phyloP scores from a whole-genome alignment of 2,797 vertebrate genomes.

The Semotilus atromaculatus region DNA sequence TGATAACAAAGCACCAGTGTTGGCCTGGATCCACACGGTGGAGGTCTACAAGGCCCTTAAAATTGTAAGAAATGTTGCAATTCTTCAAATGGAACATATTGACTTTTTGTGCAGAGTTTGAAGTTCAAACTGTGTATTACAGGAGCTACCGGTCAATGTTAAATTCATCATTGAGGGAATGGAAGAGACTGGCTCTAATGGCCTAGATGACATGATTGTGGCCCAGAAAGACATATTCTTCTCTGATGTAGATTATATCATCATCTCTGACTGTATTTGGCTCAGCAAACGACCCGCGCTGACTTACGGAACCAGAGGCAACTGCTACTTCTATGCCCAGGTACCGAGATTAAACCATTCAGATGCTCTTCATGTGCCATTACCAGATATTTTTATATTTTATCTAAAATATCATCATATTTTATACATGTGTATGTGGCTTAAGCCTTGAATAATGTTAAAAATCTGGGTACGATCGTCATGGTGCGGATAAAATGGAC shows the following conservation, averaged over 20 bases:
- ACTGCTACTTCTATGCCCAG: conserved; percentile 90
- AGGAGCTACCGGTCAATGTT: conserved; percentile 88
- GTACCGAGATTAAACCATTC: conserved; percentile 62
- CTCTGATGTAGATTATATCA: conserved; percentile 83
- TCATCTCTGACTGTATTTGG: conserved; percentile 92
- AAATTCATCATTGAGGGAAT: conserved; percentile 93
- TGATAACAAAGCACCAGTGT: conserved; percentile 92
- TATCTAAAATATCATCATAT: too few relatives aligned
- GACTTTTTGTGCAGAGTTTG: not conserved
- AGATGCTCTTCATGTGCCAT: not conserved
- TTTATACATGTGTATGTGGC: not conserved
- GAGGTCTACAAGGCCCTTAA: conserved; percentile 80
- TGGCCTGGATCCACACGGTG: conserved; percentile 92
- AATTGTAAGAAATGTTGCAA: conserved; percentile 71
- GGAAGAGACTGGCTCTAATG: conserved; percentile 90
- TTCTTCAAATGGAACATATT: not conserved
- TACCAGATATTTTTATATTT: not conserved
- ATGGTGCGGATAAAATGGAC: not conserved
- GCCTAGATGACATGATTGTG: conserved; percentile 82
- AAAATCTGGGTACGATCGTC: not conserved
- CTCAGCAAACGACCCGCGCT: conserved; percentile 85
- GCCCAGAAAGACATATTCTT: conserved; percentile 84
- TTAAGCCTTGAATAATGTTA: not conserved
- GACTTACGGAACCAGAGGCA: conserved; percentile 88
- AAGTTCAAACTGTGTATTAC: not conserved